Conservation (phyloP, 2,113 vertebrate genomes). For the Anarhynchus alexandrinus region DNA sequence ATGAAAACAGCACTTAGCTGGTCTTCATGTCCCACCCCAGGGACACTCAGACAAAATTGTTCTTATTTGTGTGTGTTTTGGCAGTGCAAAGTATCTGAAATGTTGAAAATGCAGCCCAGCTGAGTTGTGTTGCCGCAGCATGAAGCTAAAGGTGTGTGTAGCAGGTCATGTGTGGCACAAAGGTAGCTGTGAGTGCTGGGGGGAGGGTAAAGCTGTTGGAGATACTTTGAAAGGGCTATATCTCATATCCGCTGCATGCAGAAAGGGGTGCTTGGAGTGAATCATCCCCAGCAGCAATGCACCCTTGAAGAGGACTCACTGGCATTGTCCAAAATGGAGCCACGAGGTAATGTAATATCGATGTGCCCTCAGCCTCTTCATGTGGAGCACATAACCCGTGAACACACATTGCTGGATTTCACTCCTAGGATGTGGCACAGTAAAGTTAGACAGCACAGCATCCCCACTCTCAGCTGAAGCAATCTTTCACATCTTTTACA, state of each 20-base stretch:
- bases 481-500: background rate
- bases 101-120: background rate
- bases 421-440: background rate
- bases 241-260: background rate
- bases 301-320: background rate
- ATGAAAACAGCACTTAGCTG: background rate
- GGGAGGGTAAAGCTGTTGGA: background rate
- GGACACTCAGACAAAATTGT: background rate
- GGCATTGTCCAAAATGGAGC: background rate
- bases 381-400: background rate
- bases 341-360: accelerated
- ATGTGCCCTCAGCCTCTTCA: background rate
- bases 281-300: background rate
- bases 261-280: background rate
- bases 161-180: background rate
- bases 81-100: background rate
- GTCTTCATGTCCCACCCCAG: background rate
- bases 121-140: background rate
- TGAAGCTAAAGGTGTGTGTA: background rate
- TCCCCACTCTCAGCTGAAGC: accelerated
- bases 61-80: background rate
- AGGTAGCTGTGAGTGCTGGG: background rate
- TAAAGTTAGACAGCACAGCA: background rate
- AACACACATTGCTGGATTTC: background rate
- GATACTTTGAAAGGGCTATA: background rate